Conservation (phyloP, 2,113 vertebrate genomes). For the Plecturocebus donacophilus region DNA sequence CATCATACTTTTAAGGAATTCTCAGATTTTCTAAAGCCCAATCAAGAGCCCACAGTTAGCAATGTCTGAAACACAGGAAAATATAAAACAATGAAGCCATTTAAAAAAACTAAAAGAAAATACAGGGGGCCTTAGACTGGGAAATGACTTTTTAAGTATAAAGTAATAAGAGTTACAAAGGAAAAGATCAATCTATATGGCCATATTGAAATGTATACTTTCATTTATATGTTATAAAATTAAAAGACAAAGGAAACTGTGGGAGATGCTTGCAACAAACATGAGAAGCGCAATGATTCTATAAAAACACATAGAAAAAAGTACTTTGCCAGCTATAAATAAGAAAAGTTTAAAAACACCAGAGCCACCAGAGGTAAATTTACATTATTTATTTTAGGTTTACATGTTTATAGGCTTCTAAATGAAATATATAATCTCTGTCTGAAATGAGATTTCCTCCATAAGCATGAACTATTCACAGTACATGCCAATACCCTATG, state of each 20-base stretch:
- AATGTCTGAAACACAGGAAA: conserved; percentile 7
- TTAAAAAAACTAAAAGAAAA: neutral
- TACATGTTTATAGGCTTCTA: neutral
- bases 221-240: neutral
- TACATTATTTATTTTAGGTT: neutral
- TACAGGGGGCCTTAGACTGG: neutral
- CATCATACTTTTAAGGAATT: conserved; percentile 8
- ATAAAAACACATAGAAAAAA: conserved; percentile 24
- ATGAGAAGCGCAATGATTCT: neutral
- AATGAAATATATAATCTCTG: neutral
- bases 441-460: neutral
- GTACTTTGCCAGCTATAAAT: neutral
- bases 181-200: neutral
- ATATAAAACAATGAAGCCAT: neutral
- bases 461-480: neutral
- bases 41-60: neutral
- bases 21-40: neutral
- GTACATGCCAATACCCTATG: neutral
- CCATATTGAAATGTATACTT: neutral
- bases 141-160: conserved; percentile 41
- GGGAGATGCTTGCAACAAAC: neutral
- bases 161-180: conserved; percentile 10
- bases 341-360: neutral
- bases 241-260: neutral
- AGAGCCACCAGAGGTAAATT: neutral